phyloP scores from a whole-genome alignment of 1,140 invertebrate genomes.

The Archivesica marissinica region DNA sequence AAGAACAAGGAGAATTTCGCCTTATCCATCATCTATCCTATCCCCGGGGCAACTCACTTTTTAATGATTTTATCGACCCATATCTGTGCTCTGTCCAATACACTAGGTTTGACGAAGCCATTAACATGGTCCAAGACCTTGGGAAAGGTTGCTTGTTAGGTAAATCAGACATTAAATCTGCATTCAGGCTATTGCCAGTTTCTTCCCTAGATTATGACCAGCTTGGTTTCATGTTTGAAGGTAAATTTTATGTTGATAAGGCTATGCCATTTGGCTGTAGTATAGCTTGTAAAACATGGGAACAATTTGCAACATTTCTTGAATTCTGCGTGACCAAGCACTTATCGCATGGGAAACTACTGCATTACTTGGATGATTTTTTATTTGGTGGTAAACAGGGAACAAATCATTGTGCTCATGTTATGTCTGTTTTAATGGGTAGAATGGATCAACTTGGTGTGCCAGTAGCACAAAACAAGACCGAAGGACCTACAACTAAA shows the following conservation, averaged over 20 bases:
- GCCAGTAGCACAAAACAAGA: conserved; percentile 5
- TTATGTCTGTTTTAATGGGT: background rate
- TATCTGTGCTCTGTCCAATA: background rate
- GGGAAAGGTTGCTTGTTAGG: background rate
- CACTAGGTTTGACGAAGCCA: conserved; percentile 4
- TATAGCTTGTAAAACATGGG: conserved; percentile 9
- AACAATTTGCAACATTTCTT: conserved; percentile 10
- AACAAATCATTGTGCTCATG: background rate
- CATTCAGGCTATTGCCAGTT: conserved; percentile 20
- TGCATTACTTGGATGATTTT: conserved; percentile 17
- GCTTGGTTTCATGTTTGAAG: background rate
- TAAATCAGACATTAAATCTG: background rate
- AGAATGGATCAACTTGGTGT: background rate
- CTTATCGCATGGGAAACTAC: background rate
- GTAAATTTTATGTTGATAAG: background rate
- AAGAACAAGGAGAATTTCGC: background rate
- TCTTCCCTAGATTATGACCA: conserved; percentile 8
- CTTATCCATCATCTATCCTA: conserved; percentile 46
- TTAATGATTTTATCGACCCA: conserved; percentile 15
- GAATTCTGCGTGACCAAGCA: background rate
- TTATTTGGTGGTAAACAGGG: background rate
- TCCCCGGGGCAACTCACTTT: background rate
- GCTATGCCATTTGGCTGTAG: background rate
- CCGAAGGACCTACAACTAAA: background rate
- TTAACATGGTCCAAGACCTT: background rate